Percentiles rank a stretch among this genome's conserved stretches.
Evolutionary conservation across 2,888 invertebrate genomes (phyloP).

Genomic region (Aphelenchoides bicaudatus): DNA sequence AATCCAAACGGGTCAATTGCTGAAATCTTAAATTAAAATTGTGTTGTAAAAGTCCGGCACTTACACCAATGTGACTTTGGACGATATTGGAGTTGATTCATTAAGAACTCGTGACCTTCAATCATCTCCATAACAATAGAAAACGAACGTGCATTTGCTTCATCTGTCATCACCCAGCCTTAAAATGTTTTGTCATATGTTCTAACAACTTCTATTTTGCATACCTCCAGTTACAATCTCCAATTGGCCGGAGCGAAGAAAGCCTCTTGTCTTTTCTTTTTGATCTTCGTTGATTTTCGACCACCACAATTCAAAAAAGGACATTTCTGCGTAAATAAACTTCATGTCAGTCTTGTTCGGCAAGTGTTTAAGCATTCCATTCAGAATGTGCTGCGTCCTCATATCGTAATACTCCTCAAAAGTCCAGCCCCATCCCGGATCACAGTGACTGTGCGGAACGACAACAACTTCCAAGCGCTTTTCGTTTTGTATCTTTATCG

Average conservation of each 20-base stretch:
- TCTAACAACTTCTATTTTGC: conserved; percentile 99
- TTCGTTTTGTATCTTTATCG: conserved; percentile 61
- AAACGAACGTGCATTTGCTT: conserved; percentile 88
- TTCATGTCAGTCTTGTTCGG: conserved; percentile 73
- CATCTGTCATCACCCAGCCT: conserved; percentile 99
- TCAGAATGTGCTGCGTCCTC: conserved; percentile 84
- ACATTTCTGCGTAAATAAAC: conserved; percentile 97
- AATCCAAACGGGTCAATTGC: conserved; percentile 89
- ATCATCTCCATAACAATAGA: conserved; percentile 84
- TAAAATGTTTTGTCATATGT: too few species aligned
- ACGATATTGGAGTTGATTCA: conserved; percentile 68
- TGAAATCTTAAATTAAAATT: too few species aligned
- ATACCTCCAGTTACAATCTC: conserved; percentile 70
- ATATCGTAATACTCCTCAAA: conserved; percentile 86
- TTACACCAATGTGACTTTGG: conserved; percentile 72
- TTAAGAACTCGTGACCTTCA: conserved; percentile 91
- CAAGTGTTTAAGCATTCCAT: conserved; percentile 82
- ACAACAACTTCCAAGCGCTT: conserved; percentile 78
- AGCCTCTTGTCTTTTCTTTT: conserved; percentile 64
- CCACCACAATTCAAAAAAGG: conserved; percentile 91
- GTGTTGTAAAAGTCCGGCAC: too few species aligned
- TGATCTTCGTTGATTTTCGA: conserved; percentile 70
- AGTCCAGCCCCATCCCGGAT: conserved; percentile 96
- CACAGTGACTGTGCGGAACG: conserved; percentile 95
- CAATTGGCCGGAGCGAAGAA: conserved; percentile 65